A percentile compares a stretch with the other conserved stretches of the same genome.
These are phyloP conservation scores for Drosophila melanocephala DNA, from an alignment of 2,888 invertebrate species.

Conservation along the genomic window DNA sequence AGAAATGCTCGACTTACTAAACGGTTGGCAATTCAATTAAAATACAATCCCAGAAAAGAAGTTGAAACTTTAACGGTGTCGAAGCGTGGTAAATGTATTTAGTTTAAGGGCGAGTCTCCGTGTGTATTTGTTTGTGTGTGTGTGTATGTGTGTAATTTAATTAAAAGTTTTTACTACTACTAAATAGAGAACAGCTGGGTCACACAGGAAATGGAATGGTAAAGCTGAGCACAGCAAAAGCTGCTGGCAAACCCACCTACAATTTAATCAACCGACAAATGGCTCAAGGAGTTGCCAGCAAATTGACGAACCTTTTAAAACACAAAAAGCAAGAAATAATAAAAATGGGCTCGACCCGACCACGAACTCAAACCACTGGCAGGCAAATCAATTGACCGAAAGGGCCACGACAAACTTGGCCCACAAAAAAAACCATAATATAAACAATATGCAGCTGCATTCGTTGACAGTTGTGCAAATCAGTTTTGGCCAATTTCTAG, in stretches of 20 bases:
- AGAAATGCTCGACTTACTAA: conserved; percentile 20
- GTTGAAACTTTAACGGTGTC: conserved; percentile 46
- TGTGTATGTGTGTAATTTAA: conserved; percentile 65
- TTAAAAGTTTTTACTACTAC: conserved; percentile 59
- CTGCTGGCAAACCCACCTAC: conserved; percentile 41
- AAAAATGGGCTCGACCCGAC: conserved; percentile 52
- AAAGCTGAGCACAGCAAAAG: conserved; percentile 15
- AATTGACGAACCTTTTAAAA: conserved; percentile 47
- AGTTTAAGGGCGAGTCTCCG: background rate
- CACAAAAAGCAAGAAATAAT: conserved; percentile 1
- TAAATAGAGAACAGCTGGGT: conserved; percentile 52
- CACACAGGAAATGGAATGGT: conserved; percentile 64
- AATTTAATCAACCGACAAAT: conserved; percentile 58
- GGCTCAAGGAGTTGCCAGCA: conserved; percentile 45
- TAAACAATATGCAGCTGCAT: conserved; percentile 64
- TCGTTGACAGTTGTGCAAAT: conserved; percentile 74
- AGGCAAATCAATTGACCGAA: conserved; percentile 68
- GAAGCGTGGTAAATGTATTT: conserved; percentile 42
- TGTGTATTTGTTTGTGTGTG: conserved; percentile 22
- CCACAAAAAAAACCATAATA: conserved; percentile 50
- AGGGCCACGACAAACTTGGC: conserved; percentile 65
- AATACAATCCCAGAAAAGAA: conserved; percentile 31
- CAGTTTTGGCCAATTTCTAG: conserved; percentile 72
- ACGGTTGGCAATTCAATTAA: conserved; percentile 71
- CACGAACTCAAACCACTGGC: conserved; percentile 46